Percentiles rank a stretch among this genome's conserved stretches.
Conservation (phyloP, 2,888 invertebrate species). For the Tridacna gigas region DNA sequence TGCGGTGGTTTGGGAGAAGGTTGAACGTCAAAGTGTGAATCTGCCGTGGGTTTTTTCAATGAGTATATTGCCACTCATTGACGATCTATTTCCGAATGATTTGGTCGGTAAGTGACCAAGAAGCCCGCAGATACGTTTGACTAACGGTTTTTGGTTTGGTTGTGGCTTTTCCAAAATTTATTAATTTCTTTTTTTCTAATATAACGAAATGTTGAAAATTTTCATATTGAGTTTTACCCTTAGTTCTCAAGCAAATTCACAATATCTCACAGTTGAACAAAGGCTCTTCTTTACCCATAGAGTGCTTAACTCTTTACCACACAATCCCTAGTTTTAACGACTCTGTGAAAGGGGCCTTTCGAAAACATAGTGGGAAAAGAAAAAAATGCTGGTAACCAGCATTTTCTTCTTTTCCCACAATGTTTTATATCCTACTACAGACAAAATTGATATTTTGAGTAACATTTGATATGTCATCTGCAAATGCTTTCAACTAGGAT, state of each 20-base stretch:
- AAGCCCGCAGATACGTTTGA: constrained; percentile 15
- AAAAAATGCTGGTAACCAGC: too few relatives aligned
- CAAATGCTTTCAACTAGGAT: too few relatives aligned
- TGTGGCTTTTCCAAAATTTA: neutral
- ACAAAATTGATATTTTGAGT: too few relatives aligned
- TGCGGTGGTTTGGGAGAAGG: constrained; percentile 31
- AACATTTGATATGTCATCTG: too few relatives aligned
- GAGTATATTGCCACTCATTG: constrained; percentile 21
- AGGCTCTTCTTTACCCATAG: too few relatives aligned
- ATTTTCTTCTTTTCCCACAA: too few relatives aligned
- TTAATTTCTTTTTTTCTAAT: constrained; percentile 11
- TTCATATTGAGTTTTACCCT: constrained; percentile 21
- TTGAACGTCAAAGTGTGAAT: neutral
- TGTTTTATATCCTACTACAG: too few relatives aligned
- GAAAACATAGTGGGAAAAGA: too few relatives aligned
- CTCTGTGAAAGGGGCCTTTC: too few relatives aligned
- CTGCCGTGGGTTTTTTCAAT: constrained; percentile 12
- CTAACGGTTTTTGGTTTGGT: constrained; percentile 3
- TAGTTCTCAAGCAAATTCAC: neutral
- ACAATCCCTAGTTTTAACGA: too few relatives aligned
- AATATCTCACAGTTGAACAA: too few relatives aligned
- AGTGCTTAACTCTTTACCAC: too few relatives aligned
- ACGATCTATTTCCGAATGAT: constrained; percentile 43
- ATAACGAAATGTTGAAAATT: constrained; percentile 12
- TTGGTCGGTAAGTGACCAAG: constrained; percentile 34